Base-by-base conservation (phyloP, 2,113 vertebrate genomes). In the Pseudopodoces humilis region DNA sequence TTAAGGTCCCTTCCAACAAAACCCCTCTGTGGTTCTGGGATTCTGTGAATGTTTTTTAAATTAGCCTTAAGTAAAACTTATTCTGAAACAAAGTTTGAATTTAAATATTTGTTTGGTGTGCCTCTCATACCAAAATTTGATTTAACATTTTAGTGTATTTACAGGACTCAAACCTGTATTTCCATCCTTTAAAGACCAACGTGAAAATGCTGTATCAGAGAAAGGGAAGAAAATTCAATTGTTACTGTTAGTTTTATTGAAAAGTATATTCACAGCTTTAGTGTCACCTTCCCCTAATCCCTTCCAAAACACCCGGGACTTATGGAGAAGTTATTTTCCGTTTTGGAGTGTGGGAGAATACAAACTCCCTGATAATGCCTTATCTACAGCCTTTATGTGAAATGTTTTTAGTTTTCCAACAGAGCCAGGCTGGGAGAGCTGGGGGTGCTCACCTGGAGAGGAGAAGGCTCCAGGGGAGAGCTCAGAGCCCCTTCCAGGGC, bases 391-490 rank as follows among this genome's bases (percentile, higher is more conserved):
- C 56, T 67, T 55, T 31, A 9, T 37, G 23, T 12, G 47, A 59
- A 81, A 60, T 6, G 18, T 14, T 71, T 64, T 55, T 82, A 22
- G 43, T 20, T 35, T 37, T 62, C 27, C 10, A 19, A 12, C 28
- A 50, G 22, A 33, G 15, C 22, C 43, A 44, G 76, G 25, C 35
- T 80, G 44, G 52, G 15, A 37, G 52, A 33, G 27, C 22, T 72
- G 44, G 18, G 9, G 2, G 1, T 43, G 50, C 0, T 18, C 75
- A 31, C 5, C 49, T 80, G 56, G 47, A n/a, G 14, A 37, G 0
- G 31, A 1, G 13, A 30, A 47, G 3, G 15, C 2, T 55, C 41
- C 56, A 47, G 24, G 49, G 49, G 49, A 64, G 4, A 71, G 0
- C 25, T 49, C 7, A 18, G 65, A 70, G 24, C 7, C 5, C 6